Conservation (phyloP, 2,113 vertebrate genomes). For the Lipophrys pholis region DNA sequence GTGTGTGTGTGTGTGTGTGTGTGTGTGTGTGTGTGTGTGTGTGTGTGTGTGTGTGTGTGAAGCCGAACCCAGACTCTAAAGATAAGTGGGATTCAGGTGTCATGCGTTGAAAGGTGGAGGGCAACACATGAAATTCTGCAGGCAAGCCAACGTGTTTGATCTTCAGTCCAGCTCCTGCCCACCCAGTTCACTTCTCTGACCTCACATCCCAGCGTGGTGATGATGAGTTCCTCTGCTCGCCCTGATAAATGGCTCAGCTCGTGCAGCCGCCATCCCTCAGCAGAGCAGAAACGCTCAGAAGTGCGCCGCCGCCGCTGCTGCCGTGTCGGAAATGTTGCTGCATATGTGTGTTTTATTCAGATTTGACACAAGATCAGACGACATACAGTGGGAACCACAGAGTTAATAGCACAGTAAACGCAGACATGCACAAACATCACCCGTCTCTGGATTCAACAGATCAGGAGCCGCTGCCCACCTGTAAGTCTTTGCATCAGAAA, state of each 20-base stretch:
- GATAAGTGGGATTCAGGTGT: conserved; percentile 2
- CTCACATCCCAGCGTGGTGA: conserved; percentile 22
- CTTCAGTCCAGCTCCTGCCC: not conserved
- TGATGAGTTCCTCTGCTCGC: conserved; percentile 29
- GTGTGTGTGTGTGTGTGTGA: not conserved
- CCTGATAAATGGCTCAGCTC: conserved; percentile 44
- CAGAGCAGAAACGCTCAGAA: too few species aligned
- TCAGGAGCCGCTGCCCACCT: conserved; percentile 4
- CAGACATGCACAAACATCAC: not conserved
- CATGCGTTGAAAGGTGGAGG: conserved; percentile 8
- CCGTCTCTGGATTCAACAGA: not conserved
- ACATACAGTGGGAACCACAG: not conserved
- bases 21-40: not conserved
- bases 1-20: not conserved
- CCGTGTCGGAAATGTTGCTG: too few species aligned
- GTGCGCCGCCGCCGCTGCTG: too few species aligned
- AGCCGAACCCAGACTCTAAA: not conserved
- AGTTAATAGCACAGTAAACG: not conserved
- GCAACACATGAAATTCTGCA: conserved; percentile 22
- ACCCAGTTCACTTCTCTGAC: conserved; percentile 39
- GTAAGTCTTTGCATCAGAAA: conserved; percentile 1
- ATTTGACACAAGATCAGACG: conserved; percentile 3
- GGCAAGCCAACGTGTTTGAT: conserved; percentile 27
- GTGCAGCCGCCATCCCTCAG: too few species aligned
- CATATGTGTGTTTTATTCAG: conserved; percentile 2